A percentile compares a stretch with the other conserved stretches of the same genome.
phyloP scores from a whole-genome alignment of 2,888 invertebrate species.

The Morinoia aosen region DNA sequence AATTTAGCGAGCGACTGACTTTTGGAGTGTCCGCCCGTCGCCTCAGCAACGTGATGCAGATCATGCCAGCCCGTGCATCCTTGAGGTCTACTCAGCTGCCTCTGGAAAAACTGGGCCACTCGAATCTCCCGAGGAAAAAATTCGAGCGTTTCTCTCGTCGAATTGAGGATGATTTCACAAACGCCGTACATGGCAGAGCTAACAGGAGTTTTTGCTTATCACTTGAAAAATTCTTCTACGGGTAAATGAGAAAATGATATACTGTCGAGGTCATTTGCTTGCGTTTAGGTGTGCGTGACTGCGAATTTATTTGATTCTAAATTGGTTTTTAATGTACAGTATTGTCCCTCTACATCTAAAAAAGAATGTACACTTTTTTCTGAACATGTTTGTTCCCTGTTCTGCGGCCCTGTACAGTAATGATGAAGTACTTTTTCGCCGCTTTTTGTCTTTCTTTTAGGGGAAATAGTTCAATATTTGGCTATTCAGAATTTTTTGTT shows the following conservation, averaged over 20 bases:
- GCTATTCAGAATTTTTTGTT: neutral
- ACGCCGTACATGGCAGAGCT: neutral
- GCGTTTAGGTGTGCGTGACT: neutral
- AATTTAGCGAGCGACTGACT: neutral
- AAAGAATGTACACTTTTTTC: neutral
- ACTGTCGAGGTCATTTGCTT: neutral
- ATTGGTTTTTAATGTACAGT: neutral
- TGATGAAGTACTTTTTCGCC: neutral
- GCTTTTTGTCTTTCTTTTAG: neutral
- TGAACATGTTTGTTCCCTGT: neutral
- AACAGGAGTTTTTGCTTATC: neutral
- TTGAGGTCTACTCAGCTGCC: neutral
- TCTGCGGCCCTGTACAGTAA: neutral
- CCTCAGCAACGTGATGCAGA: conserved; percentile 8
- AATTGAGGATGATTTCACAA: neutral
- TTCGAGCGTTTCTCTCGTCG: neutral
- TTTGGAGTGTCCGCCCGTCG: neutral
- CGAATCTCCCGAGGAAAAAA: neutral
- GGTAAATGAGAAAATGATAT: neutral
- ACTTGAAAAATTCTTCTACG: neutral
- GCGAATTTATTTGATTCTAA: neutral
- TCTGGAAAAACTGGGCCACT: conserved; percentile 29
- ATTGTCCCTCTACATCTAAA: neutral
- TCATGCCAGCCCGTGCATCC: neutral
- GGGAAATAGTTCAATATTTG: neutral